Percentiles rank a stretch among this genome's conserved stretches.
Evolutionary conservation across 2,797 vertebrate genomes (phyloP).

Genomic region (Heterohyrax brucei): DNA sequence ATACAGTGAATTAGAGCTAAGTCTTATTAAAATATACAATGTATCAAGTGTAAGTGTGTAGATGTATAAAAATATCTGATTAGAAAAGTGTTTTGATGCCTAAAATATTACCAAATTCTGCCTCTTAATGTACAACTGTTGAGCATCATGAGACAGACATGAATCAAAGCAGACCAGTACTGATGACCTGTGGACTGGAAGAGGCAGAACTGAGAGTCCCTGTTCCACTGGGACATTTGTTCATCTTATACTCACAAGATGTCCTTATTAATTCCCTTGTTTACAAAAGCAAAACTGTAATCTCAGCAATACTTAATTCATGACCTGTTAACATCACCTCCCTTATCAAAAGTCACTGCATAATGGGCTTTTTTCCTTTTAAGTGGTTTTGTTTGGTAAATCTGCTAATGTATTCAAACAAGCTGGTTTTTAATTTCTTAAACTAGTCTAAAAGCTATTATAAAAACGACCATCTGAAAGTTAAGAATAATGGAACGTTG

Average conservation of each 20-base stretch:
- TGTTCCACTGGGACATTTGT: neutral
- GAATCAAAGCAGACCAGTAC: neutral
- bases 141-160: neutral
- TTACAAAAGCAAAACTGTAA: neutral
- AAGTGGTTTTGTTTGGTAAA: neutral
- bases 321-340: neutral
- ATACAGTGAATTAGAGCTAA: neutral
- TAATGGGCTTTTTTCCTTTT: neutral
- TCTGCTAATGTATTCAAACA: neutral
- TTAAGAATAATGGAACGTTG: neutral
- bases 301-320: neutral
- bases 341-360: neutral
- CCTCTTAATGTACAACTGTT: neutral
- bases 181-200: too few relatives aligned
- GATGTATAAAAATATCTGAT: neutral
- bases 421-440: neutral
- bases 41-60: neutral
- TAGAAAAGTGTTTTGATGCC: neutral
- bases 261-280: neutral
- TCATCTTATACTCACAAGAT: neutral
- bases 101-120: neutral
- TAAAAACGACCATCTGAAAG: constrained; percentile 30
- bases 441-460: neutral
- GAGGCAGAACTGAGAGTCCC: neutral
- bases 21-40: neutral